Conservation (phyloP, 2,888 invertebrate genomes). For the Nemurella pictetii region DNA sequence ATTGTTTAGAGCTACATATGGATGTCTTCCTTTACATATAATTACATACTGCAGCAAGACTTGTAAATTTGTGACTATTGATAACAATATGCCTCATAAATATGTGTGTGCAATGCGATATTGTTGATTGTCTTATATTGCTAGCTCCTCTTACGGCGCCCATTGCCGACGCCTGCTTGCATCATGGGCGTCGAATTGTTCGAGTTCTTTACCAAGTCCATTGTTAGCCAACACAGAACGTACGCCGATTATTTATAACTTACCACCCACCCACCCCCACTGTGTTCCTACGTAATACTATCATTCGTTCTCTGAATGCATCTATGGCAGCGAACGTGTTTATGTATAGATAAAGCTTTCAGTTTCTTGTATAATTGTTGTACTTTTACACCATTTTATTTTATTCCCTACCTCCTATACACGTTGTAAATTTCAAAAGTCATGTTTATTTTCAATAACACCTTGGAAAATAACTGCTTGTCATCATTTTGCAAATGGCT, state of each 20-base stretch:
- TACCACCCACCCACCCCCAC: neutral
- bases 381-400: neutral
- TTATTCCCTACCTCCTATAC: too few relatives aligned
- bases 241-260: neutral
- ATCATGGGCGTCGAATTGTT: neutral
- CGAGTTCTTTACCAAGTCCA: neutral
- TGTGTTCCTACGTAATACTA: neutral
- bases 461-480: neutral
- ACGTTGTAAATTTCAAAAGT: neutral
- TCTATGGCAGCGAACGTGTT: neutral
- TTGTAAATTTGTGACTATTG: neutral
- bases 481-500: neutral
- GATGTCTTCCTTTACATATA: neutral
- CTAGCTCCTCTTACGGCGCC: neutral
- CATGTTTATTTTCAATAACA: neutral
- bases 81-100: neutral
- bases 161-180: neutral
- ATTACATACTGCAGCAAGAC: neutral
- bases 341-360: neutral
- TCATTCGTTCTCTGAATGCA: neutral
- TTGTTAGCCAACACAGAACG: neutral
- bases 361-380: neutral
- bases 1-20: neutral
- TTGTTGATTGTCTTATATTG: neutral
- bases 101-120: neutral